Base-by-base conservation (phyloP, 2,888 invertebrate species). In the Nemotelus nigrinus region DNA sequence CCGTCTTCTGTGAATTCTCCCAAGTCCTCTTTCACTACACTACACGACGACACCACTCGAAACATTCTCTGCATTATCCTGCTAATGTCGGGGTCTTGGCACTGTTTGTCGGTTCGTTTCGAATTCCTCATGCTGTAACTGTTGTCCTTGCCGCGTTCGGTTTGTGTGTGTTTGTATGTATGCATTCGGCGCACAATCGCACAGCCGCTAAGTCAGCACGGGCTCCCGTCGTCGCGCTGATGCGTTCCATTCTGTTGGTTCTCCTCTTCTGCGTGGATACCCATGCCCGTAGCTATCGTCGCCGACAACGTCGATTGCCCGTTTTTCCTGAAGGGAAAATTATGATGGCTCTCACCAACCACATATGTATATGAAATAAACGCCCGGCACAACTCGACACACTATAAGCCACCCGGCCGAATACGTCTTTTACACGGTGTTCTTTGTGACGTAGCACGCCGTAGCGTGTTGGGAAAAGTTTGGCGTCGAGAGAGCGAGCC, bases 251-350 rank as follows among this genome's bases (percentile, higher is more conserved):
- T 25, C 25, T 60, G 41, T 60, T 39, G 41, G 39, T 43, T 70
- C 70, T 65, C 7, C 6, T 10, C 47, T 25, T 65, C 10, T 8
- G 65, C 45, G 65, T 65, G 2, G 65, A 53, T 41, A 45, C 45
- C 45, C 53, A 6, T 53, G n/a, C 45, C 10, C 44, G 7, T 44
- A 44, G 47, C 41, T 44, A 41, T 44, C 45, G 44, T 65, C 45
- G 10, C 7, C 45, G 10, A 8, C 65, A n/a, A 65, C 43, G 10
- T 25, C 7, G 25, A 10, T 44, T 53, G 55, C 55, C 53, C 43
- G 70, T 70, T 70, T 55, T 55, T 55, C 70, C 55, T 55, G 70
- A 53, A 70, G 70, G 70, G 55, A 70, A 43, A 5, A 55, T 67
- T 25, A 25, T 41, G 25, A 25, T 25, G 25, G 25, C 25, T 25